These are phyloP conservation scores for Parnassius orleans DNA, from an alignment of 2,888 invertebrate genomes.

Conservation along the genomic window DNA sequence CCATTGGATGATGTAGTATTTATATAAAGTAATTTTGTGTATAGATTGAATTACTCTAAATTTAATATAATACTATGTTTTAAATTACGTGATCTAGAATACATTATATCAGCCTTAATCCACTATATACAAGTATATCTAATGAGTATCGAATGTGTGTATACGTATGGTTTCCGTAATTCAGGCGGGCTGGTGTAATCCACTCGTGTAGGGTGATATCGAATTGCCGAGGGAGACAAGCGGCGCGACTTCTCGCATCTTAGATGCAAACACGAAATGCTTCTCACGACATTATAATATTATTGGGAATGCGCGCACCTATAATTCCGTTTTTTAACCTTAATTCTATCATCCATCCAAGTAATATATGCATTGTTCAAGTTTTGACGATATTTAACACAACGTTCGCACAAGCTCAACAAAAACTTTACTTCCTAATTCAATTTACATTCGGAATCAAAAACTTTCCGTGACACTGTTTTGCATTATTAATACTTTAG, in stretches of 20 bases:
- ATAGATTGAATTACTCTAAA: too few species aligned
- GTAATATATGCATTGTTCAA: conserved; percentile 50
- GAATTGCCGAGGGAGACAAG: conserved; percentile 60
- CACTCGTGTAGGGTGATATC: conserved; percentile 66
- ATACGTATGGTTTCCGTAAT: conserved; percentile 78
- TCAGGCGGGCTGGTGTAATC: conserved; percentile 72
- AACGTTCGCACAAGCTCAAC: conserved; percentile 59
- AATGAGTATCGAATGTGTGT: conserved; percentile 65
- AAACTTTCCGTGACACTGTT: conserved; percentile 81
- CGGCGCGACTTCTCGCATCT: conserved; percentile 54
- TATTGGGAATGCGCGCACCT: not conserved
- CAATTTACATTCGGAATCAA: conserved; percentile 79
- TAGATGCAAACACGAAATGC: conserved; percentile 36
- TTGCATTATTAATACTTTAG: conserved; percentile 80
- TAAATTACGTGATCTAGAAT: conserved; percentile 47
- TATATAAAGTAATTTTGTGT: too few species aligned
- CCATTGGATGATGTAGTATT: too few species aligned
- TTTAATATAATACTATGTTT: not conserved
- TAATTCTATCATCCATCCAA: conserved; percentile 13
- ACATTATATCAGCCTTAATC: conserved; percentile 71
- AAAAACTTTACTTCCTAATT: conserved; percentile 77
- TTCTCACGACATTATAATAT: conserved; percentile 26
- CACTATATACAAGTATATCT: conserved; percentile 64
- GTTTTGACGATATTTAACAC: conserved; percentile 58
- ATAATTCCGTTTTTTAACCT: not conserved